Evolutionary conservation across 2,797 vertebrate genomes (phyloP), one percentile per base, ranked within the genome.

Genomic region (Hephaestus fuliginosus): DNA sequence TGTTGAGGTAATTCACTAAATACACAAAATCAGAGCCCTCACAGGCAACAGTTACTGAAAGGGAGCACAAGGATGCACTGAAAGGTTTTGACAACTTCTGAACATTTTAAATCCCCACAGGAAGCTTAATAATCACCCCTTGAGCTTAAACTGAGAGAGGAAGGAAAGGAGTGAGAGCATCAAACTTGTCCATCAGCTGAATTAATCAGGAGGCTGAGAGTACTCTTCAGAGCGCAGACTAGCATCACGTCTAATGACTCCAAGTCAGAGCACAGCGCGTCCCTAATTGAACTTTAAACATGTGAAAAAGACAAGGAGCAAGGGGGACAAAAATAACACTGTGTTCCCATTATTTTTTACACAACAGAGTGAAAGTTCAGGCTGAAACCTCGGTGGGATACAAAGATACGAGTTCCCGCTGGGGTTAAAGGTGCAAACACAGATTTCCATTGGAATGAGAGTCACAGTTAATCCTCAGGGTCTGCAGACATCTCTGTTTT

Each of bases 261-360:
- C 17, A 20, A 81, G 70, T 80, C 44, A 22, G 56, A 71, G 79
- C 79, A 84, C 86, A 79, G 51, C 1, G 33, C 74, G 75, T 86
- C 85, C 87, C 79, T 80, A 74, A 89, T 71, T 88, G 84, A 92
- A 90, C 89, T 86, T 89, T 85, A 89, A 85, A 88, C 80, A 87
- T 70, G 48, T 7, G 12, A 82, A 52, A 61, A 70, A 76, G 30
- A 81, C 63, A 65, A 69, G 60, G 46, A 67, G 76, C 43, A 44
- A 67, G 2, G 48, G n/a, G 44, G 44, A 68, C 56, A 70, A 36
- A 76, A 85, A 87, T 83, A 86, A 82, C 77, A 75, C 53, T 57
- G 73, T 56, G 75, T 76, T 66, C 64, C 66, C 44, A 65, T 86
- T 74, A 75, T 17, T 79, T 56, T 74, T 72, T 30, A 67, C 72